phyloP scores from a whole-genome alignment of 2,888 invertebrate genomes.

The Apeira syringaria region DNA sequence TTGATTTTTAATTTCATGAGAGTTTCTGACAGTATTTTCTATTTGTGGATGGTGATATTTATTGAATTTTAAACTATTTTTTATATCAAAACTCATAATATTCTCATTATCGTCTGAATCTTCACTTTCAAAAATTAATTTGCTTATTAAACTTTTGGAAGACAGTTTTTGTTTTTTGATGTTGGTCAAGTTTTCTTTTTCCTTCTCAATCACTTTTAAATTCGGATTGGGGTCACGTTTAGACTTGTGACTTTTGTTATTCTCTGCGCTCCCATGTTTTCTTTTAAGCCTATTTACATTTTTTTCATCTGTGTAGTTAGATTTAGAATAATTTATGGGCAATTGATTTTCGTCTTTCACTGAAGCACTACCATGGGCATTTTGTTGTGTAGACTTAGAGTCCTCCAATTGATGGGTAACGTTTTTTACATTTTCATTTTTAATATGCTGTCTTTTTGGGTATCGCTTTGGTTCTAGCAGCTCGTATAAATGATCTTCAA shows the following conservation, averaged over 20 bases:
- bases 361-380: neutral
- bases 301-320: neutral
- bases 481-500: conserved; percentile 65
- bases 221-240: neutral
- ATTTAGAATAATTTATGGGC: neutral
- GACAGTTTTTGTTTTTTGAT: neutral
- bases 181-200: no score
- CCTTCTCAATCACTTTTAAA: no score
- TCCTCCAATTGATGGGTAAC: no score
- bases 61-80: no score
- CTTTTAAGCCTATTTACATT: neutral
- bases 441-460: conserved; percentile 1
- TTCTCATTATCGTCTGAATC: neutral
- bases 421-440: neutral
- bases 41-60: no score
- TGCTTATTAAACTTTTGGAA: neutral
- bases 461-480: conserved; percentile 43
- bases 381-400: no score
- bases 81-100: no score
- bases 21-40: neutral
- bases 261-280: neutral
- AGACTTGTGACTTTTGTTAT: neutral
- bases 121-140: neutral
- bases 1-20: neutral
- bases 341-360: neutral